Conservation (phyloP, 2,113 vertebrate genomes). For the Panthera leo region DNA sequence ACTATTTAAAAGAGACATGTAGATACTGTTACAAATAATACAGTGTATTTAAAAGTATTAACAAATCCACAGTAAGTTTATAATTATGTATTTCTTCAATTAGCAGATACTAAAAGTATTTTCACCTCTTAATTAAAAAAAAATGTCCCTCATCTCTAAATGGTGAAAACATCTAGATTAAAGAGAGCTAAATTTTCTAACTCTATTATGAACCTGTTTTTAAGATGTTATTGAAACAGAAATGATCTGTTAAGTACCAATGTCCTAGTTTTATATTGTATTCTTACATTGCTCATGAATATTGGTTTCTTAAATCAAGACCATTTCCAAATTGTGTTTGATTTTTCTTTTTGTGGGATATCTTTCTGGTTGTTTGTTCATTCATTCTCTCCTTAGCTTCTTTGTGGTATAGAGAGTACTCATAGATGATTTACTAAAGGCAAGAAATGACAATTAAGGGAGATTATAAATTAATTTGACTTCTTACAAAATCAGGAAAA, state of each 20-base stretch:
- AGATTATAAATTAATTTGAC: constrained; percentile 14
- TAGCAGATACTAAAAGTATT: not conserved
- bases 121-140: not conserved
- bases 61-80: constrained; percentile 36
- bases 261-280: constrained; percentile 45
- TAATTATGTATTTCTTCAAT: constrained; percentile 19
- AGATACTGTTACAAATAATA: constrained; percentile 16
- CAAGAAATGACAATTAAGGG: constrained; percentile 9
- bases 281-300: constrained; percentile 39
- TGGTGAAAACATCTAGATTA: constrained; percentile 28
- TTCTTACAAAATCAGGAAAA: constrained; percentile 18
- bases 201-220: constrained; percentile 24
- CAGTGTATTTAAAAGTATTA: constrained; percentile 27
- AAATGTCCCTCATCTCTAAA: not conserved
- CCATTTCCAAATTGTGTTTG: constrained; percentile 30
- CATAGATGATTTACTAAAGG: not conserved
- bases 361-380: not conserved
- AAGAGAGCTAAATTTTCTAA: constrained; percentile 44
- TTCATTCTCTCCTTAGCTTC: constrained; percentile 13
- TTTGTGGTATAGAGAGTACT: not conserved
- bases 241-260: not conserved
- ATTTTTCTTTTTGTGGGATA: constrained; percentile 20
- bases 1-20: not conserved
- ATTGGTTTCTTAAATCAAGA: constrained; percentile 42
- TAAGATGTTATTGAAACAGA: constrained; percentile 33